Conservation (phyloP, 2,888 invertebrate species). For the Oligia strigilis region DNA sequence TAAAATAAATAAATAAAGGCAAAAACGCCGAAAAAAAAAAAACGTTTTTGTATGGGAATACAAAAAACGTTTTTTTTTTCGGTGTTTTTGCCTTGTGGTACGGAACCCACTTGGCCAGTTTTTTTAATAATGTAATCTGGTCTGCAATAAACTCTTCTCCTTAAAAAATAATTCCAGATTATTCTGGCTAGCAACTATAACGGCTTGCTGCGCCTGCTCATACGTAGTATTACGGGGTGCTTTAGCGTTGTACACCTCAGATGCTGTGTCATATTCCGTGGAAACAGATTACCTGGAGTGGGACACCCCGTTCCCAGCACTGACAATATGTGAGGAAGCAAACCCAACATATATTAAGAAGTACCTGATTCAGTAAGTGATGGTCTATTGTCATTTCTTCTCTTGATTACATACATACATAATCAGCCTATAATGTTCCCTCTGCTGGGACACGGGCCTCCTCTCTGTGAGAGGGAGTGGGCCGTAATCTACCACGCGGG, state of each 20-base stretch:
- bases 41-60: too few species aligned
- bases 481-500: too few species aligned
- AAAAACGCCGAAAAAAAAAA: too few species aligned
- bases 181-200: slow-evolving; percentile 89
- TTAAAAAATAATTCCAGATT: slow-evolving; percentile 76
- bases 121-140: too few species aligned
- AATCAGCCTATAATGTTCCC: too few species aligned
- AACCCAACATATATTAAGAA: slow-evolving; percentile 77
- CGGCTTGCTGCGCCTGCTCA: slow-evolving; percentile 76
- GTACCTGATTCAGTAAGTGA: slow-evolving; percentile 76
- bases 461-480: too few species aligned
- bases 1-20: too few species aligned
- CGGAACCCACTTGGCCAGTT: too few species aligned
- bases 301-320: slow-evolving; percentile 91
- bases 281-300: slow-evolving; percentile 91
- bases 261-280: slow-evolving; percentile 88
- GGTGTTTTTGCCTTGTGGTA: too few species aligned
- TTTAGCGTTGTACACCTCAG: slow-evolving; percentile 84
- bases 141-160: not conserved
- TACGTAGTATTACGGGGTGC: slow-evolving; percentile 80
- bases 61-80: too few species aligned
- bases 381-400: not conserved
- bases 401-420: too few species aligned
- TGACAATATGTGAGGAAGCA: slow-evolving; percentile 90
- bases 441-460: too few species aligned